Percentiles rank a stretch among this genome's conserved stretches.
Evolutionary conservation across 2,113 vertebrate genomes (phyloP).

Genomic region (Gnathonemus echidnorhynchus): DNA sequence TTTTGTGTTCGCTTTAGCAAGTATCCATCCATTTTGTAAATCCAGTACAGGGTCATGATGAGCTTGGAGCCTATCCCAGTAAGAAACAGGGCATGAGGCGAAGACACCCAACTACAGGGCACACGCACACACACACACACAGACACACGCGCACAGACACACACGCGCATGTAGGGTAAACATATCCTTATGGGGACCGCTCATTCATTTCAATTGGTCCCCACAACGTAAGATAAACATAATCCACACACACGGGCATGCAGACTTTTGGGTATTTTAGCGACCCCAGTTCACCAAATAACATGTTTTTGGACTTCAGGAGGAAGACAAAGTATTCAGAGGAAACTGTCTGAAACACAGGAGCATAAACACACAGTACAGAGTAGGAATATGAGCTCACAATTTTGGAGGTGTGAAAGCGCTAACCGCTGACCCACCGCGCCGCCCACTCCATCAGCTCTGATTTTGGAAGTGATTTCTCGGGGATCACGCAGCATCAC

Average conservation of each 20-base stretch:
- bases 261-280: not conserved
- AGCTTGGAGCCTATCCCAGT: not conserved
- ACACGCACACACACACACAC: not conserved
- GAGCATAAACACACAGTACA: not conserved
- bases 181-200: no score
- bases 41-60: not conserved
- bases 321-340: not conserved
- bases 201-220: no score
- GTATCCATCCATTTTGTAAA: not conserved
- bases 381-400: not conserved
- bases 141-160: not conserved
- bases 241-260: not conserved
- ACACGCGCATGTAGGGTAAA: no score
- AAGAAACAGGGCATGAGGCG: not conserved
- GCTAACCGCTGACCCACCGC: not conserved
- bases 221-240: no score
- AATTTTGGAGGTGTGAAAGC: not conserved
- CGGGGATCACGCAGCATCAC: not conserved
- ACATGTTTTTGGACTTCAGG: not conserved
- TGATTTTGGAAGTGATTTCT: not conserved
- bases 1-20: not conserved
- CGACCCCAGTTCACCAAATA: not conserved
- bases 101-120: not conserved
- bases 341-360: not conserved
- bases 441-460: not conserved